Conservation (phyloP, 2,797 vertebrate genomes). For the Gallirallus australis region DNA sequence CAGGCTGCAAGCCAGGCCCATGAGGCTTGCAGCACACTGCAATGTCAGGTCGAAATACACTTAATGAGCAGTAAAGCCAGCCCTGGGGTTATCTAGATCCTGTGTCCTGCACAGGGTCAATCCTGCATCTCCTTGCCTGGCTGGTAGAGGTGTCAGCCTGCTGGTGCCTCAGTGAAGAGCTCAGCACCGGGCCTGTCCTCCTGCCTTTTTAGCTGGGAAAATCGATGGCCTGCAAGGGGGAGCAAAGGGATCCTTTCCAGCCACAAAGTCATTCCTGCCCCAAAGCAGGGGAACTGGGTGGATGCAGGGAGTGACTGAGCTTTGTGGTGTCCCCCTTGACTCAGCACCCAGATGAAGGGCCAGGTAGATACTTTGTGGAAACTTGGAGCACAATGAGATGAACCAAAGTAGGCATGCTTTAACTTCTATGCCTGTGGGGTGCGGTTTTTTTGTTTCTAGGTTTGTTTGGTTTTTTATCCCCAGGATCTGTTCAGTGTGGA, state of each 20-base stretch:
- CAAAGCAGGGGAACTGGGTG: neutral
- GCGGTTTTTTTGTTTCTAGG: too few relatives aligned
- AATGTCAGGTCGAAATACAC: neutral
- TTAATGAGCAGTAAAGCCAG: neutral
- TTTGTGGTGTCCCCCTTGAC: neutral
- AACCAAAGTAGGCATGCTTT: neutral
- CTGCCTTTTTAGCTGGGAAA: neutral
- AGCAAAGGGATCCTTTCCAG: neutral
- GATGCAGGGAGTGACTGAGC: neutral
- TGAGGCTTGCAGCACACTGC: neutral
- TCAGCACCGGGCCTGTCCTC: neutral
- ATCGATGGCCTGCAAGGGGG: neutral
- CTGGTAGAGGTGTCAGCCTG: neutral
- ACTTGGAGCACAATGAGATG: neutral
- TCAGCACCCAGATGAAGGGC: neutral
- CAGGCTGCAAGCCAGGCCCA: neutral
- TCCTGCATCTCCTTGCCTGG: neutral
- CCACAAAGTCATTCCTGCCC: neutral
- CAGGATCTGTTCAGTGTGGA: neutral
- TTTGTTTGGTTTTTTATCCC: neutral
- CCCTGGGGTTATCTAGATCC: neutral
- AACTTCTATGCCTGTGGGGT: neutral
- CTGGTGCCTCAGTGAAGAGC: neutral
- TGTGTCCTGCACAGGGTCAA: neutral
- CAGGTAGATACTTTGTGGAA: neutral